Conservation (phyloP, 53 echinoderm and acorn worm genomes). For the Luidia sarsii region DNA sequence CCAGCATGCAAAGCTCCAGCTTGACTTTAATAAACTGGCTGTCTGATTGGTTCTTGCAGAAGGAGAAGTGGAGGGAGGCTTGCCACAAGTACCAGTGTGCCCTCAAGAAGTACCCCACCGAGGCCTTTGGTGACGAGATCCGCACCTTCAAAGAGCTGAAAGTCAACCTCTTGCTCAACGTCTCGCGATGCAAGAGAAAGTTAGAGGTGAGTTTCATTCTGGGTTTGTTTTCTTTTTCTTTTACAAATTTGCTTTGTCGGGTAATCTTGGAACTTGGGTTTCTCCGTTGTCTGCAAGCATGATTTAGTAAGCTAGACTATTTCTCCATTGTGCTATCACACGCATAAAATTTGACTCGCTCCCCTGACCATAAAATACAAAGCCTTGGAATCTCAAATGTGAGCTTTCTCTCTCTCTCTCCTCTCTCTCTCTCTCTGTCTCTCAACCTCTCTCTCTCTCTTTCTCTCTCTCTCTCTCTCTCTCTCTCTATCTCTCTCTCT, state of each 20-base stretch:
- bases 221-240: neutral
- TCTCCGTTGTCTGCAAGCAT: neutral
- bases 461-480: too few species aligned
- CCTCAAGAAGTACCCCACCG: conserved; percentile 92
- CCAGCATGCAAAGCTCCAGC: too few species aligned
- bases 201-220: conserved; percentile 73
- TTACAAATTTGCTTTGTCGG: neutral
- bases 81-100: conserved; percentile 99
- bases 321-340: too few species aligned
- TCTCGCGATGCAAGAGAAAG: conserved; percentile 98
- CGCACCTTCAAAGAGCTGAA: conserved; percentile 95
- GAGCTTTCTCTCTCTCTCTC: too few species aligned
- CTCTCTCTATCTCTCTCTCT: too few species aligned
- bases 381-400: too few species aligned
- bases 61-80: conserved; percentile 95
- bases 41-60: conserved; percentile 52
- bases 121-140: conserved; percentile 95
- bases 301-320: too few species aligned
- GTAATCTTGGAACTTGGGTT: neutral
- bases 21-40: too few species aligned
- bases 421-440: too few species aligned
- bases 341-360: too few species aligned
- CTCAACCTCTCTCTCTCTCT: too few species aligned
- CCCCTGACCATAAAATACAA: too few species aligned
- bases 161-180: conserved; percentile 91